phyloP scores from a whole-genome alignment of 2,113 vertebrate species.

The Bufo gargarizans region DNA sequence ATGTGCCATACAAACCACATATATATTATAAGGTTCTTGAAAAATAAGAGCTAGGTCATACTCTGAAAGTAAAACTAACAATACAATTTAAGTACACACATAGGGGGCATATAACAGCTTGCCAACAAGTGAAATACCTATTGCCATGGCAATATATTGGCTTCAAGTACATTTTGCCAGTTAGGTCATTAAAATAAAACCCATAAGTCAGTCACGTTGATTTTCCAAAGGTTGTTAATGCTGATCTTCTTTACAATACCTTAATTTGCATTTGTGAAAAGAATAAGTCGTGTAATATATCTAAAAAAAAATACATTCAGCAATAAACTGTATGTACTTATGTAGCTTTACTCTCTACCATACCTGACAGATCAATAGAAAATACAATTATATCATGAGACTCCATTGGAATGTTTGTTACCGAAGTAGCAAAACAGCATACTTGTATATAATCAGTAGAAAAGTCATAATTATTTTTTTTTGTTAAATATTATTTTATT shows the following conservation, averaged over 20 bases:
- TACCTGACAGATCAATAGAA: conserved; percentile 3
- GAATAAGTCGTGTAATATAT: background rate
- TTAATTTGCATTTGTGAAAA: background rate
- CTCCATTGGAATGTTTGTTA: background rate
- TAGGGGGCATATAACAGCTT: background rate
- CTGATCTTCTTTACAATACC: background rate
- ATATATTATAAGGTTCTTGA: too few relatives aligned
- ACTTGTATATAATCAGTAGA: background rate
- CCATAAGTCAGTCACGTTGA: background rate
- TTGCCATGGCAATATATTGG: background rate
- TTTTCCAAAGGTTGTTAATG: background rate
- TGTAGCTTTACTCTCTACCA: background rate
- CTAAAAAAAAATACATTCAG: background rate
- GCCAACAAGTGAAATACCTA: background rate
- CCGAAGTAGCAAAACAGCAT: background rate
- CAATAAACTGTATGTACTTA: background rate
- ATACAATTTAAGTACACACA: too few relatives aligned
- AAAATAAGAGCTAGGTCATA: too few relatives aligned
- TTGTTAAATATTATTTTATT: too few relatives aligned
- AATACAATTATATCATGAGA: background rate
- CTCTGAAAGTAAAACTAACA: too few relatives aligned
- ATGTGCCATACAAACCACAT: too few relatives aligned
- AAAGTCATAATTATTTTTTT: background rate
- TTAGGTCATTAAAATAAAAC: background rate
- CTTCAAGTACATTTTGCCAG: background rate